A percentile compares a stretch with the other conserved stretches of the same genome.
Evolutionary conservation across 2,113 vertebrate genomes (phyloP).

Genomic region (Rhinopomastus cyanomelas): DNA sequence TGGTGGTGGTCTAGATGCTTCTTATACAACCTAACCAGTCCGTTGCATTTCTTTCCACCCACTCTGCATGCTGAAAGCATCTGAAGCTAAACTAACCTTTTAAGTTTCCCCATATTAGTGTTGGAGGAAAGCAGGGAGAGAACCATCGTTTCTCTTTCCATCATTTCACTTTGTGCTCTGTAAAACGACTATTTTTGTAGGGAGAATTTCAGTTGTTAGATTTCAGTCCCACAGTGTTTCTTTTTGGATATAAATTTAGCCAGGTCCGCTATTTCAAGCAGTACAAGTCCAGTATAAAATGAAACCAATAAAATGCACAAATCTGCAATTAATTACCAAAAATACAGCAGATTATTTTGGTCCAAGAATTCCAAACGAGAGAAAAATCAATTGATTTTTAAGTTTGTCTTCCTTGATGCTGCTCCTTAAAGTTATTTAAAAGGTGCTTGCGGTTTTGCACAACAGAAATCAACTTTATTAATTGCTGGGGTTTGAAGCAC

Average conservation of each 20-base stretch:
- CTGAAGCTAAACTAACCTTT: conserved; percentile 45
- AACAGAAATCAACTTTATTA: conserved; percentile 8
- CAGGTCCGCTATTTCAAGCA: conserved; percentile 63
- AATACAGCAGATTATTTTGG: conserved; percentile 26
- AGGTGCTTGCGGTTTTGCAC: conserved; percentile 59
- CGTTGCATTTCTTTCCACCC: conserved; percentile 49
- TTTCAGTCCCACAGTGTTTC: conserved; percentile 33
- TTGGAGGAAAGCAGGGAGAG: background rate
- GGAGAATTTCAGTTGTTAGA: background rate
- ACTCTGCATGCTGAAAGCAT: conserved; percentile 43
- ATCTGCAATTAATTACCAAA: background rate
- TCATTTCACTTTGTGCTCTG: conserved; percentile 24
- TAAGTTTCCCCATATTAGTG: conserved; percentile 5
- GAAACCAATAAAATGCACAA: conserved; percentile 35
- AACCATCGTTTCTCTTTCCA: background rate
- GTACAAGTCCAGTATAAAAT: conserved; percentile 54
- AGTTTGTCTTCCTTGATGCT: background rate
- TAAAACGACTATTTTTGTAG: conserved; percentile 60
- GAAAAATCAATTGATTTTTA: background rate
- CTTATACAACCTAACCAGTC: conserved; percentile 40
- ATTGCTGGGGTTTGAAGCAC: conserved; percentile 53
- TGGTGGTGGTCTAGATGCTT: conserved; percentile 57
- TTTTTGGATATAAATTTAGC: conserved; percentile 29
- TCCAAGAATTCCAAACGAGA: conserved; percentile 5
- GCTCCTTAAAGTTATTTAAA: conserved; percentile 14